A percentile compares a stretch with the other conserved stretches of the same genome.
phyloP scores from a whole-genome alignment of 2,888 invertebrate species.

The Acrobasis consociella region DNA sequence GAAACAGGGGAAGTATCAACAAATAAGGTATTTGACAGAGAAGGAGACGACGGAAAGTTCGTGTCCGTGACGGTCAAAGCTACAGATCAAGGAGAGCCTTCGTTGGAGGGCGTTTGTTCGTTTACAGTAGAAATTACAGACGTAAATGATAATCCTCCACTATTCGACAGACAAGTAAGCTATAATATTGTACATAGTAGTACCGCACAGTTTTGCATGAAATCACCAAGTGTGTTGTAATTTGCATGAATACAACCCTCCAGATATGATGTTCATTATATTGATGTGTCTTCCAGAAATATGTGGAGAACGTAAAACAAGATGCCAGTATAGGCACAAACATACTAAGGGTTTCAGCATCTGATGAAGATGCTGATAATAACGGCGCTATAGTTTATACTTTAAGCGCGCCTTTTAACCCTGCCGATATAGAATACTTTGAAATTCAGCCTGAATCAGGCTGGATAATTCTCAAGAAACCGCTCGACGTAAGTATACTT shows the following conservation, averaged over 20 bases:
- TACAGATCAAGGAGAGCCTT: slow-evolving; percentile 99
- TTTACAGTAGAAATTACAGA: slow-evolving; percentile 99
- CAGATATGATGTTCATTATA: slow-evolving; percentile 43
- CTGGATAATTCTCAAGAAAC: slow-evolving; percentile 97
- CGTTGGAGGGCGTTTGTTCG: slow-evolving; percentile 98
- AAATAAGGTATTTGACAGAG: slow-evolving; percentile 98
- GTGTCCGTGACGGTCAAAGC: slow-evolving; percentile 98
- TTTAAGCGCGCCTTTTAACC: slow-evolving; percentile 93
- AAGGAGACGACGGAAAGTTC: slow-evolving; percentile 98
- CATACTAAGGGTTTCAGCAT: slow-evolving; percentile 96
- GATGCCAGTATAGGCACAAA: slow-evolving; percentile 97
- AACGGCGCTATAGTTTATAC: slow-evolving; percentile 98
- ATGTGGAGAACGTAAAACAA: slow-evolving; percentile 98
- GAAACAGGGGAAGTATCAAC: slow-evolving; percentile 97
- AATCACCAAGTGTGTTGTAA: slow-evolving; percentile 38
- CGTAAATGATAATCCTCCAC: slow-evolving; percentile 97
- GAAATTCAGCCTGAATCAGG: slow-evolving; percentile 98
- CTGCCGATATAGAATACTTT: slow-evolving; percentile 96
- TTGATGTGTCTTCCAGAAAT: slow-evolving; percentile 88
- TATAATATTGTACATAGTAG: slow-evolving; percentile 38
- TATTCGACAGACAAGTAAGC: slow-evolving; percentile 96
- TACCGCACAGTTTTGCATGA: slow-evolving; percentile 52
- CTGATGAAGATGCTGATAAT: slow-evolving; percentile 98
- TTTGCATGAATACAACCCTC: slow-evolving; percentile 49
- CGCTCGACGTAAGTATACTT: slow-evolving; percentile 95